Evolutionary conservation across 2,797 vertebrate genomes (phyloP).

Genomic region (Prionace glauca): DNA sequence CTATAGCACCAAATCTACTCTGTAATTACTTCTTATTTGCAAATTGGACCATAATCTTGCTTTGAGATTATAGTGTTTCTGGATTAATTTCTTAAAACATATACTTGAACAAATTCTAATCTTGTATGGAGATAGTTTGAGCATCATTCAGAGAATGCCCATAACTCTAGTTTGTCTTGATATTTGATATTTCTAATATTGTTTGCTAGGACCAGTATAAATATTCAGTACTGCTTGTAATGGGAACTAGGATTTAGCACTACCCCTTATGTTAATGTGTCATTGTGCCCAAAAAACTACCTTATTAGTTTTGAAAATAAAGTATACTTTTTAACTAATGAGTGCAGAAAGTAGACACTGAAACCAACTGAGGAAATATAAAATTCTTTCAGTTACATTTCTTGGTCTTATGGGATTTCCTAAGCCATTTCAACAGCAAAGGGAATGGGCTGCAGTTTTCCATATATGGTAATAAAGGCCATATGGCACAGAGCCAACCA

Average conservation of each 20-base stretch:
- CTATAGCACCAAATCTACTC: neutral
- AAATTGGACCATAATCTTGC: neutral
- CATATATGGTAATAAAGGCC: constrained; percentile 22
- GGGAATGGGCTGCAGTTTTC: neutral
- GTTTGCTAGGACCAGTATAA: neutral
- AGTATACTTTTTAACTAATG: neutral
- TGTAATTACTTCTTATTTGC: neutral
- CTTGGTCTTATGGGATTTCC: constrained; percentile 31
- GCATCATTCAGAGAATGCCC: neutral
- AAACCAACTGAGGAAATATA: neutral
- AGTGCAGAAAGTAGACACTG: neutral
- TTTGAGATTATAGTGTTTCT: neutral
- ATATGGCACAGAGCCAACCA: constrained; percentile 10
- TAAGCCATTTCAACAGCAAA: neutral
- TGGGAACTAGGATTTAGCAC: neutral
- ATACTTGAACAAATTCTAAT: neutral
- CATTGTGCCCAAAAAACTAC: neutral
- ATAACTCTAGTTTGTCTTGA: neutral
- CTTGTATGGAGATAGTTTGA: neutral
- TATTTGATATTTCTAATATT: neutral
- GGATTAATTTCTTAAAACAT: neutral
- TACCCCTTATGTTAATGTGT: neutral
- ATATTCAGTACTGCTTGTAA: neutral
- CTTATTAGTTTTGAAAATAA: neutral
- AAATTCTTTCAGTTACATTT: neutral